Percentiles rank a stretch among this genome's conserved stretches.
These are phyloP conservation scores for Eurypyga helias DNA, from an alignment of 2,113 vertebrate genomes.

Conservation along the genomic window DNA sequence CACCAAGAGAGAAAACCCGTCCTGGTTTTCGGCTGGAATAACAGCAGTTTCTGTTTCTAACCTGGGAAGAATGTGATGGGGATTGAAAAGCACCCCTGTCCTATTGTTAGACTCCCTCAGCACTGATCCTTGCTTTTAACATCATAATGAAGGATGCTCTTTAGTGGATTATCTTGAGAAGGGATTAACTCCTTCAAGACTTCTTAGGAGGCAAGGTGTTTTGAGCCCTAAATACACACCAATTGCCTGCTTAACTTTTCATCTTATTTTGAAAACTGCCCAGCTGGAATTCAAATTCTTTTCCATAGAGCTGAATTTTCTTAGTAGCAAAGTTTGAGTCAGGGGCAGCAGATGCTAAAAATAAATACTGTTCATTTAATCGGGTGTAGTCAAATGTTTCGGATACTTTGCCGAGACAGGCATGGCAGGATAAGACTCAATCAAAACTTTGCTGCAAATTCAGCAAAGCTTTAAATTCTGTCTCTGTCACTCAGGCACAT, in stretches of 20 bases:
- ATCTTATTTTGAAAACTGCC: conserved; percentile 90
- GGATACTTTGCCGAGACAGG: conserved; percentile 64
- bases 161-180: conserved; percentile 92
- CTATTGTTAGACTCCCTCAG: conserved; percentile 82
- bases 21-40: conserved; percentile 76
- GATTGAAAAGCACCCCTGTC: conserved; percentile 81
- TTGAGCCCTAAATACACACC: conserved; percentile 90
- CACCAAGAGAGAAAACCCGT: conserved; percentile 69
- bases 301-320: conserved; percentile 84
- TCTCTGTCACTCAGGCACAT: conserved; percentile 18
- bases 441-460: conserved; percentile 75
- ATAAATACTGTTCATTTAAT: conserved; percentile 80
- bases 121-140: conserved; percentile 88
- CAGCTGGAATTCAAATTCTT: conserved; percentile 89
- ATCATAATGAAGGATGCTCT: conserved; percentile 91
- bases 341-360: conserved; percentile 81
- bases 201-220: conserved; percentile 89
- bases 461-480: conserved; percentile 61
- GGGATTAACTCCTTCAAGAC: conserved; percentile 90
- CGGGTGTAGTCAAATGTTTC: conserved; percentile 72
- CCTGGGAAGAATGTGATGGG: conserved; percentile 85
- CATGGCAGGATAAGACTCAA: conserved; percentile 78
- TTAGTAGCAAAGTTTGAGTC: conserved; percentile 83
- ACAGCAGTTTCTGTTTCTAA: conserved; percentile 88
- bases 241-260: conserved; percentile 88